Base-by-base conservation (phyloP, 2,797 vertebrate genomes). In the Sparidentex hasta region DNA sequence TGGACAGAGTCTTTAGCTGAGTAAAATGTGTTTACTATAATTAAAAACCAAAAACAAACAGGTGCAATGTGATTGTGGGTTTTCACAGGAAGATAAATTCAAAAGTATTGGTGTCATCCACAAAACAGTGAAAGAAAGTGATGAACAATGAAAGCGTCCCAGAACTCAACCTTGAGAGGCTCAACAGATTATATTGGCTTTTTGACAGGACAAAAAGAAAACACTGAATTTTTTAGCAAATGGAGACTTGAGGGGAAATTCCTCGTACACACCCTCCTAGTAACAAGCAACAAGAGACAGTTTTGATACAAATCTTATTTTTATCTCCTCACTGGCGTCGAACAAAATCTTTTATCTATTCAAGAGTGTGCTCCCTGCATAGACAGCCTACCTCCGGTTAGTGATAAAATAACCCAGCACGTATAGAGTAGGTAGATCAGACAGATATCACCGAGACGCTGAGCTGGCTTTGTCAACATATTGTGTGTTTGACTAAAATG, bases 211-310 rank as follows among this genome's bases (percentile, higher is more conserved):
- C 4, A 29, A 14, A 51, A 43, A 21, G 2, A 21, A n/a, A 14
- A 11, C 3, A 3, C 5, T 14, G 1, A 1, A 11, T 50, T 59
- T 43, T 41, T 13, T 25, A 16, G 23, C 1, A 47, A 65, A 54
- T 16, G 7, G 6, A 17, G 7, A 5, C 57, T 64, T 25, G 38
- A 23, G 69, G 74, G 38, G 71, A 63, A 65, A 64, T 80, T 87
- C 71, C 73, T 46, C 6, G 3, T n/a, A 14, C 18, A 52, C 13
- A 67, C 52, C 25, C 8, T 27, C 3, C 27, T 48, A 61, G 18
- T 43, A 17, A 47, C 25, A 56, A 65, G 29, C 11, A 0, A 52
- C 12, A 54, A 38, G 9, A 46, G 21, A 51, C 23, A 18, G 8
- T 59, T 69, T 23, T 51, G 20, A 2, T 11, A 3, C n/a, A 12